These are phyloP conservation scores for Rachycentron canadum DNA, from an alignment of 2,797 vertebrate genomes.

Conservation along the genomic window DNA sequence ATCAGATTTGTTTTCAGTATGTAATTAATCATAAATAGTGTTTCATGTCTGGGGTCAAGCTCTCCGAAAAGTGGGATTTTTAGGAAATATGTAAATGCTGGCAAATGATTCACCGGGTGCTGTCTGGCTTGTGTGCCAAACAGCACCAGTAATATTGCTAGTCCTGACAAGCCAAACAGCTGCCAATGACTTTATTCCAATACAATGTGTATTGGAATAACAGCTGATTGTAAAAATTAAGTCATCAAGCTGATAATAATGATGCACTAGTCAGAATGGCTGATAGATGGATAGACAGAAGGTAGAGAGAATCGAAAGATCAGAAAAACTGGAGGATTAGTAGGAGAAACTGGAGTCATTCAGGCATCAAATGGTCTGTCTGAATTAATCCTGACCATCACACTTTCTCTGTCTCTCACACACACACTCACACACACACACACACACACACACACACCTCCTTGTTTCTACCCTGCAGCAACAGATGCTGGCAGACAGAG, in stretches of 20 bases:
- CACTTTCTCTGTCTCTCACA: slow-evolving; percentile 57
- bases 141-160: neutral
- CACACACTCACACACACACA: slow-evolving; percentile 52
- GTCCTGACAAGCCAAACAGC: neutral
- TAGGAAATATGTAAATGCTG: slow-evolving; percentile 18
- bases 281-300: slow-evolving; percentile 39
- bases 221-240: slow-evolving; percentile 18
- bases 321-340: slow-evolving; percentile 43
- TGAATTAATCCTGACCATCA: slow-evolving; percentile 78
- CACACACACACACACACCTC: slow-evolving; percentile 47
- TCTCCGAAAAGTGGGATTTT: slow-evolving; percentile 21
- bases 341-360: slow-evolving; percentile 67
- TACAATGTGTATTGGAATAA: slow-evolving; percentile 1
- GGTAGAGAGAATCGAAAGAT: slow-evolving; percentile 17
- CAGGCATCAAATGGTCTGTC: slow-evolving; percentile 79
- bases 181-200: neutral
- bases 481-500: slow-evolving; percentile 74
- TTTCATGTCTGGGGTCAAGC: slow-evolving; percentile 10
- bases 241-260: slow-evolving; percentile 41
- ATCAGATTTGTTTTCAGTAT: slow-evolving; percentile 27
- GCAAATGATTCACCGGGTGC: neutral
- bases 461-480: slow-evolving; percentile 65
- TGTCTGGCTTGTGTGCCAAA: neutral
- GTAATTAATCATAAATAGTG: slow-evolving; percentile 21
- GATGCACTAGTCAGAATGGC: slow-evolving; percentile 13